Evolutionary conservation across 2,113 vertebrate genomes (phyloP).

Genomic region (Cheirogaleus medius): DNA sequence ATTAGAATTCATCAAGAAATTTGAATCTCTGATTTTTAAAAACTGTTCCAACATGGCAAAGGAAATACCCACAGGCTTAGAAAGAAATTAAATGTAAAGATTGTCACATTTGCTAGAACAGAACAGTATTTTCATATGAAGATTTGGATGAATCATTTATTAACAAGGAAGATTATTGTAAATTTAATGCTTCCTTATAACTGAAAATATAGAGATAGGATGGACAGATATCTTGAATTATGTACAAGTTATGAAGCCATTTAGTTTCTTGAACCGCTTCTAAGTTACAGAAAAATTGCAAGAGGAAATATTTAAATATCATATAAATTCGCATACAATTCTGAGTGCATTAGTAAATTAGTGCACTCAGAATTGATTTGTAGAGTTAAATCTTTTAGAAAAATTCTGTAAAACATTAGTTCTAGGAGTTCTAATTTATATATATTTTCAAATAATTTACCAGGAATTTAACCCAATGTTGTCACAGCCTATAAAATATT

Average conservation of each 20-base stretch:
- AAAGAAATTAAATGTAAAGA: conserved; percentile 44
- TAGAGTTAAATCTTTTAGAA: conserved; percentile 28
- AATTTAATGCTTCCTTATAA: conserved; percentile 57
- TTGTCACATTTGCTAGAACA: conserved; percentile 39
- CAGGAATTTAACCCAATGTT: conserved; percentile 15
- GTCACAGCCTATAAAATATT: conserved; percentile 13
- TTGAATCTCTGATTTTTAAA: conserved; percentile 6
- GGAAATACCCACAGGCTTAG: conserved; percentile 21
- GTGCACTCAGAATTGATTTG: neutral
- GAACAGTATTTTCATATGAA: conserved; percentile 36
- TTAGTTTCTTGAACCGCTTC: conserved; percentile 1
- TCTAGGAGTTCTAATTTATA: conserved; percentile 8
- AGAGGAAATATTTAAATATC: conserved; percentile 46
- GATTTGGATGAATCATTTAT: conserved; percentile 43
- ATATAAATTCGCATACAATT: neutral
- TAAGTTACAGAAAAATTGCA: conserved; percentile 30
- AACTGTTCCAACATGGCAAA: neutral
- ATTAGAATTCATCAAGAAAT: neutral
- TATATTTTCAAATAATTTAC: neutral
- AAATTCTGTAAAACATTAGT: neutral
- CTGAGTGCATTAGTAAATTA: no score
- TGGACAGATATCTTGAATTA: neutral
- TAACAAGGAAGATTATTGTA: conserved; percentile 27
- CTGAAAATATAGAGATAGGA: conserved; percentile 25
- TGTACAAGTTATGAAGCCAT: conserved; percentile 14